These are phyloP conservation scores for Drosophila pseudotalamancana DNA, from an alignment of 2,888 invertebrate genomes.

Conservation along the genomic window DNA sequence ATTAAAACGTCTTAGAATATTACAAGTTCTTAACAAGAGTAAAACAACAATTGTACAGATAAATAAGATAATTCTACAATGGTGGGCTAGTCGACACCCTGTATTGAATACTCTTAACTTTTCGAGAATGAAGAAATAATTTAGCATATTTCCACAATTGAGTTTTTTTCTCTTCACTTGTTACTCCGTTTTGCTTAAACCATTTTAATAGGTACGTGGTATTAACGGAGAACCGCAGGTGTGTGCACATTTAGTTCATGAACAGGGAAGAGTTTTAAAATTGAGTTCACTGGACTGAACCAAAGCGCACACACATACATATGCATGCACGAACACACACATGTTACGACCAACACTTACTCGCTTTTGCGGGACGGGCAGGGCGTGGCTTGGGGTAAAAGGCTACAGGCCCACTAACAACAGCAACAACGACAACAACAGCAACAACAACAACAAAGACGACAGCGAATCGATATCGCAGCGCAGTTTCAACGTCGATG, in stretches of 20 bases:
- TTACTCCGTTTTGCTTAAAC: background rate
- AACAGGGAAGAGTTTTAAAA: slow-evolving; percentile 44
- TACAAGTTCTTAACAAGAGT: too few species aligned
- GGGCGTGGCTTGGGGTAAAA: slow-evolving; percentile 43
- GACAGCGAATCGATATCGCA: slow-evolving; percentile 57
- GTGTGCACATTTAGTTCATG: slow-evolving; percentile 35
- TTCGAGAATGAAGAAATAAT: too few species aligned
- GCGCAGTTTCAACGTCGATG: slow-evolving; percentile 18
- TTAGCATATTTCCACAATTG: too few species aligned
- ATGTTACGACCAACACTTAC: slow-evolving; percentile 33
- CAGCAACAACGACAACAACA: slow-evolving; percentile 14
- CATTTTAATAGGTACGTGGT: background rate
- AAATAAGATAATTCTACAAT: too few species aligned
- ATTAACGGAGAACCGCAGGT: slow-evolving; percentile 13
- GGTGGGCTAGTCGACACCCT: too few species aligned
- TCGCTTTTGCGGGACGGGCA: slow-evolving; percentile 23
- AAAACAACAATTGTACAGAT: too few species aligned
- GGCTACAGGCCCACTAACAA: slow-evolving; percentile 11
- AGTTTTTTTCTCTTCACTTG: too few species aligned
- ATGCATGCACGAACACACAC: background rate
- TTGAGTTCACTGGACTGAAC: slow-evolving; percentile 61
- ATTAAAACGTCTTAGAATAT: too few species aligned
- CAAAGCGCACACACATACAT: slow-evolving; percentile 27
- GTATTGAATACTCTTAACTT: too few species aligned
- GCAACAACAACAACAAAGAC: slow-evolving; percentile 7